Evolutionary conservation across 2,888 invertebrate genomes (phyloP), one percentile per base, ranked within the genome.

Genomic region (Erynnis tages): DNA sequence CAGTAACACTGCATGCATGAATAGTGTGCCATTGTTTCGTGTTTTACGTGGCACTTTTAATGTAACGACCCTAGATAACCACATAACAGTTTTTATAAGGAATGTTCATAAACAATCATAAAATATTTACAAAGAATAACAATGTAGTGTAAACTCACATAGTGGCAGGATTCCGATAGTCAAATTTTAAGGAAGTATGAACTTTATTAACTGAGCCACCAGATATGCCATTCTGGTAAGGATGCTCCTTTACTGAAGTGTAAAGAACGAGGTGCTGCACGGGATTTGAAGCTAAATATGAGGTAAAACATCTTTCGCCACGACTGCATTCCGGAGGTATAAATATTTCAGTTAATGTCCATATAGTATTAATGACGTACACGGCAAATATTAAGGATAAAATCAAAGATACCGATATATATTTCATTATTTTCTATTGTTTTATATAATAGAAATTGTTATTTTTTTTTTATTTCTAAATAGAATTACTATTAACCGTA

Each of bases 1-100:
- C 54, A 91, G 79, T 44, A 94, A 91, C 11, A 93, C 91, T 1
- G 94, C 92, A 77, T 97, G 96, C 70, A 97, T 91, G 71, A 91
- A 94, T 37, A 98, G 74, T 4, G 95, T 94, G 0, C 98, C 98
- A 90, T 98, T 98, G 53, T 93, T 92, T 8, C 95, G 90, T 0
- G 95, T 96, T 74, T 92, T 92, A 14, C 84, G 79, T 2, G 97
- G 96, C 58, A 98, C 85, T 58, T 92, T 90, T 46, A 98, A 76
- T 46, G 85, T 88, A 17, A 96, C 70, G 41, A 91, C 90, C 65
- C 96, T 96, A n/a, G n/a, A n/a, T n/a, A n/a, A n/a, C n/a, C n/a
- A n/a, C n/a, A n/a, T n/a, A n/a, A n/a, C n/a, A n/a, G n/a, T n/a
- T n/a, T n/a, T n/a, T n/a, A n/a, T n/a, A n/a, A n/a, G n/a, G n/a